A percentile compares a stretch with the other conserved stretches of the same genome.
These are phyloP conservation scores for Coelogynopora nodosa DNA, from an alignment of 2,888 invertebrate genomes.

Conservation along the genomic window DNA sequence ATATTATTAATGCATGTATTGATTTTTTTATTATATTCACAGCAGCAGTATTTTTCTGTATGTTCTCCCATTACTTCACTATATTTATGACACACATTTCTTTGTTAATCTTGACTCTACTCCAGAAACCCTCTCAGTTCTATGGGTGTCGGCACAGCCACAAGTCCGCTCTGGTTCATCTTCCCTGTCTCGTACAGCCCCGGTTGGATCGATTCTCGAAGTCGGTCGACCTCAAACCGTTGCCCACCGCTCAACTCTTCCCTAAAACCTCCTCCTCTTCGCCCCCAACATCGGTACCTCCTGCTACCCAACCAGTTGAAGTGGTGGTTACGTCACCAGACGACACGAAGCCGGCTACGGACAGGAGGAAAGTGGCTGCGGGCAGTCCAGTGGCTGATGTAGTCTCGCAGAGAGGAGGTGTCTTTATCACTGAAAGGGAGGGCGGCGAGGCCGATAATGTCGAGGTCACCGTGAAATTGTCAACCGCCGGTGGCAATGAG, in stretches of 20 bases:
- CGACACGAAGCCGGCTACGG: background rate
- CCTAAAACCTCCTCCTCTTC: background rate
- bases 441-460: conserved; percentile 1
- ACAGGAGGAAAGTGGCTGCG: background rate
- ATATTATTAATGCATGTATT: too few species aligned
- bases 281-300: background rate
- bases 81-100: too few species aligned
- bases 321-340: too few species aligned
- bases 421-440: background rate
- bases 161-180: background rate
- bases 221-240: background rate
- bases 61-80: too few species aligned
- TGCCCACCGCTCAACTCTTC: background rate
- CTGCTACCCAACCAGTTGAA: background rate
- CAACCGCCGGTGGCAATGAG: background rate
- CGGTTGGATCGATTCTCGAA: background rate
- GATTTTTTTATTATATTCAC: too few species aligned
- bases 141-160: background rate
- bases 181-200: background rate
- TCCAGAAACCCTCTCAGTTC: conserved; percentile 24
- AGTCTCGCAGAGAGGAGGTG: background rate
- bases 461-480: too few species aligned
- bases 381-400: background rate
- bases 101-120: too few species aligned
- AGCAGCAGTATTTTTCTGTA: too few species aligned